Percentiles rank a stretch among this genome's conserved stretches.
phyloP scores from a whole-genome alignment of 2,888 invertebrate species.

The Drosophila emarginata region DNA sequence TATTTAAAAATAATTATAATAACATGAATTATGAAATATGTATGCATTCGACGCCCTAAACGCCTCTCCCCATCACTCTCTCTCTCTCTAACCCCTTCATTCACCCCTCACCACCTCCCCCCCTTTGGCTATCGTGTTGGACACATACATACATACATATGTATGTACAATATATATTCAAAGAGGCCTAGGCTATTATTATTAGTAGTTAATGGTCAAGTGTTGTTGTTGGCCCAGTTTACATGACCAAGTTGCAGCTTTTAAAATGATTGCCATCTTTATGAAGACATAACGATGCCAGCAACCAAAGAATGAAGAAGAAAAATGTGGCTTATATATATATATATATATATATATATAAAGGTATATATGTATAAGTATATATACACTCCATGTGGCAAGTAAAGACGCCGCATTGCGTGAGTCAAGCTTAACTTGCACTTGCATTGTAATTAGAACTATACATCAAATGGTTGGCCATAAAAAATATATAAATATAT shows the following conservation, averaged over 20 bases:
- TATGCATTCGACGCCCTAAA: conserved; percentile 12
- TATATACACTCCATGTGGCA: background rate
- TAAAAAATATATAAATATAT: conserved; percentile 25
- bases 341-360: background rate
- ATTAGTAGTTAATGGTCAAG: conserved; percentile 58
- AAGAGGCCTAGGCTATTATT: conserved; percentile 51
- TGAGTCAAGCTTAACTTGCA: background rate
- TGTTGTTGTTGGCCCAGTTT: conserved; percentile 68
- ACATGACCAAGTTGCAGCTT: conserved; percentile 50
- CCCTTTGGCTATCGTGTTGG: no score
- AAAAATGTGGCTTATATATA: background rate
- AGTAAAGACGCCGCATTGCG: conserved; percentile 7
- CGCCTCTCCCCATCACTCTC: background rate
- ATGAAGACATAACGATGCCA: conserved; percentile 74
- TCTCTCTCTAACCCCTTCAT: no score
- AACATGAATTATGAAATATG: conserved; percentile 62
- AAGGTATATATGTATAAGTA: background rate
- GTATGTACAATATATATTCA: no score
- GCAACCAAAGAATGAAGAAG: background rate
- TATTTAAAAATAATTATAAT: conserved; percentile 75
- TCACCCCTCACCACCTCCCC: no score
- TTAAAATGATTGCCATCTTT: conserved; percentile 68
- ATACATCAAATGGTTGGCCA: conserved; percentile 37
- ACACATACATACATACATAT: conserved; percentile 10
- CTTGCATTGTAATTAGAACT: conserved; percentile 66